Base-by-base conservation (phyloP, 2,888 invertebrate genomes). In the Euspilapteryx auroguttella region DNA sequence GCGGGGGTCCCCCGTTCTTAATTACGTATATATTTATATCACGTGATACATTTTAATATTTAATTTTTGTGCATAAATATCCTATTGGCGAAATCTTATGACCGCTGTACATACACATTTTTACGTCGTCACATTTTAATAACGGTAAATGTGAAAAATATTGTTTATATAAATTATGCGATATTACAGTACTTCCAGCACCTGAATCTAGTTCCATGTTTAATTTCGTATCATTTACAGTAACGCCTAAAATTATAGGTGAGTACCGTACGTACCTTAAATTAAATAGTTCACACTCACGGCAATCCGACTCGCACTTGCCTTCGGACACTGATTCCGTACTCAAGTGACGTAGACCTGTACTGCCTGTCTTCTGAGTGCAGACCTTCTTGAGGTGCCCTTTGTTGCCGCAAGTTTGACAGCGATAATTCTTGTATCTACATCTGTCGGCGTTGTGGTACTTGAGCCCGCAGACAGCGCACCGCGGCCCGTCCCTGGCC, bases 291-390 rank as follows among this genome's bases (percentile, higher is more conserved):
- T 27, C 34, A 8, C 32, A 36, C 14, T 28, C 31, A 12, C 11
- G 37, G 9, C 35, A 28, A 27, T 34, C 44, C 11, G 48, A 48
- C 29, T 34, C 37, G 10, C 27, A 32, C 3, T 32, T 38, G 2
- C 29, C 11, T 11, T 23, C 11, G 3, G 23, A 14, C 13, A 14
- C 14, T 11, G 20, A 9, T 8, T 30, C 27, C 5, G n/a, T 10
- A 2, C 14, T 21, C 13, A 28, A 21, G 20, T 24, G 21, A 23
- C 30, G 27, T 11, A 32, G 21, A 4, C 13, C n/a, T 2, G 22
- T 20, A 23, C 10, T 3, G 6, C 4, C 23, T 21, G 21, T 22
- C n/a, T 15, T 24, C 14, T 10, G 15, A 9, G 23, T 10, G 24
- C 32, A 33, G 15, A 33, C 28, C 20, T 35, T 35, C 13, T 33